These are phyloP conservation scores for Andricus grossulariae DNA, from an alignment of 1,140 invertebrate species.

Conservation along the genomic window DNA sequence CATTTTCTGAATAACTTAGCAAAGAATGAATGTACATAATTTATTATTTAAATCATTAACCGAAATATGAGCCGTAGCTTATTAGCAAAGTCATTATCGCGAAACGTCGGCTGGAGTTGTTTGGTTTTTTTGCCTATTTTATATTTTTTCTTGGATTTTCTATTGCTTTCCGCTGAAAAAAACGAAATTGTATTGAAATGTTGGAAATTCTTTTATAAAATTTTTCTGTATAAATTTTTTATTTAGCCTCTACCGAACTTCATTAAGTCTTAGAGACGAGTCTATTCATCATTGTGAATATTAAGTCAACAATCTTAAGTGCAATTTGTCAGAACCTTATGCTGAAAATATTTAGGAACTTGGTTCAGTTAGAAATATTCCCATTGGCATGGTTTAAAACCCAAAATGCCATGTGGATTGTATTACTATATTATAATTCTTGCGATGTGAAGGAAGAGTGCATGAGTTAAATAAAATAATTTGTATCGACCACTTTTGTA, in stretches of 20 bases:
- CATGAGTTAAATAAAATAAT: slow-evolving; percentile 8
- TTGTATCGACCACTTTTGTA: slow-evolving; percentile 3
- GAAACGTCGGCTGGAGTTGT: slow-evolving; percentile 18
- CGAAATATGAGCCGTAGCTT: slow-evolving; percentile 16
- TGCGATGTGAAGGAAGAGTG: slow-evolving; percentile 18
- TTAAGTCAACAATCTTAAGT: slow-evolving; percentile 47
- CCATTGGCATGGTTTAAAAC: slow-evolving; percentile 5
- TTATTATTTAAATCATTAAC: slow-evolving; percentile 48
- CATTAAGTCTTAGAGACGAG: slow-evolving; percentile 4
- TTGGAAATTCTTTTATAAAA: slow-evolving; percentile 25
- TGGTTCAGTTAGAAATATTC: slow-evolving; percentile 3
- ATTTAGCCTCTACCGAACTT: neutral
- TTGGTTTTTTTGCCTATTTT: slow-evolving; percentile 20
- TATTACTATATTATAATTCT: slow-evolving; percentile 18
- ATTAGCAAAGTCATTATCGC: slow-evolving; percentile 25
- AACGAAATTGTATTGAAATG: slow-evolving; percentile 11
- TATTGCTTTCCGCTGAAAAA: slow-evolving; percentile 9
- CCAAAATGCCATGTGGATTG: neutral
- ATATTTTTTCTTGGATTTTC: slow-evolving; percentile 6
- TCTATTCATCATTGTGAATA: slow-evolving; percentile 25
- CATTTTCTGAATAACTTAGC: slow-evolving; percentile 30
- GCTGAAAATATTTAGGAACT: slow-evolving; percentile 51
- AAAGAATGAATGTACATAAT: slow-evolving; percentile 62
- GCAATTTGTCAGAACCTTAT: slow-evolving; percentile 56
- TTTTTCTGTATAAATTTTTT: slow-evolving; percentile 4